Base-by-base conservation (phyloP, 2,113 vertebrate species). In the Triplophysa tibetana region DNA sequence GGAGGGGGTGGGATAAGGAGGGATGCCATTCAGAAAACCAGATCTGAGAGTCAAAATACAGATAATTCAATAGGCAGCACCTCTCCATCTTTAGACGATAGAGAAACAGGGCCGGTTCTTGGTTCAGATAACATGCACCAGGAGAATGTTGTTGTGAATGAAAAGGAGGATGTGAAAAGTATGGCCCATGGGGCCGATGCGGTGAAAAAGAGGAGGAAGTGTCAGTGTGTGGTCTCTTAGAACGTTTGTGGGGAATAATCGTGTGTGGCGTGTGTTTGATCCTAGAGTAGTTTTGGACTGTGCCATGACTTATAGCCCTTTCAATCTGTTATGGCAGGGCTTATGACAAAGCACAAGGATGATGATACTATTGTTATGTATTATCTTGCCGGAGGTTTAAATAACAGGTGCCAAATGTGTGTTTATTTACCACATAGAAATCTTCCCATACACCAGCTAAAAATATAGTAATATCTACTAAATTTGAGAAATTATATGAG, bases 151-250 rank as follows among this genome's bases (percentile, higher is more conserved):
- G 60, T 67, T 75, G 72, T 61, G 26, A 62, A 81, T 65, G 78
- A 62, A 10, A 78, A 70, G 50, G 72, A 66, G 26, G 73, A 76
- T 45, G n/a, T 77, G 21, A 84, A 85, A 62, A 70, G 81, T 38
- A 78, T 56, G 21, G 13, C 64, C 4, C 87, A 86, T 77, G 85
- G 41, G 23, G 83, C 79, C 0, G 8, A 78, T 45, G 78, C 58
- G 5, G 45, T 72, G 50, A 92, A 90, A 87, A 89, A 90, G 85
- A 89, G 86, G 78, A 91, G 89, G 33, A 91, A 88, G 79, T 92
- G 90, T 54, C 83, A 83, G 1, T 93, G 92, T 82, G 41, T 86
- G 78, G 56, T 91, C 38, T 90, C 86, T 83, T 94, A 86, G 60
- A 23, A 52, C 45, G 8, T 29, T 5, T 14, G 54, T 26, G 61